Evolutionary conservation across 2,888 invertebrate genomes (phyloP).

Genomic region (Tachystola acroxantha): DNA sequence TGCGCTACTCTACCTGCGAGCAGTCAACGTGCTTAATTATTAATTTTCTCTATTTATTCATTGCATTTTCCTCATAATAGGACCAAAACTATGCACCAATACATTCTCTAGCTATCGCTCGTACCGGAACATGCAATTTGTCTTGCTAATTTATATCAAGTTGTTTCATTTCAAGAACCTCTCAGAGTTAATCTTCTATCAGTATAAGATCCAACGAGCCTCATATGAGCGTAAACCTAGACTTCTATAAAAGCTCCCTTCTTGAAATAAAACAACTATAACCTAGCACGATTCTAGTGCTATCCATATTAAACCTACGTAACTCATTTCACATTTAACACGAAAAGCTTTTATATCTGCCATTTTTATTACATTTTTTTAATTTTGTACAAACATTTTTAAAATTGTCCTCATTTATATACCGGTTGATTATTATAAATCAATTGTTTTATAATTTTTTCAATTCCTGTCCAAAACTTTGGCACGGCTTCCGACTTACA

Average conservation of each 20-base stretch:
- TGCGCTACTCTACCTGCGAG: slow-evolving; percentile 76
- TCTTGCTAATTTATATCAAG: not conserved
- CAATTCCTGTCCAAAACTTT: slow-evolving; percentile 55
- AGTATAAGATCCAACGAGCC: no score
- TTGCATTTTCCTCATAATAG: slow-evolving; percentile 23
- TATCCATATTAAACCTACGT: slow-evolving; percentile 8
- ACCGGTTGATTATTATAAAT: slow-evolving; percentile 26
- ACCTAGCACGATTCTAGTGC: not conserved
- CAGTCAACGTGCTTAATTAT: slow-evolving; percentile 67
- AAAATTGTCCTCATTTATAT: slow-evolving; percentile 26
- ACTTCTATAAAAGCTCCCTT: not conserved
- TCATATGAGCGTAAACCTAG: no score
- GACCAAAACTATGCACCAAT: slow-evolving; percentile 55
- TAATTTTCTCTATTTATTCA: slow-evolving; percentile 28
- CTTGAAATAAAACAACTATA: not conserved
- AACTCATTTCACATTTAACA: slow-evolving; percentile 19
- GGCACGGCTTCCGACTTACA: slow-evolving; percentile 24
- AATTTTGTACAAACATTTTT: slow-evolving; percentile 41
- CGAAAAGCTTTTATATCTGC: slow-evolving; percentile 23
- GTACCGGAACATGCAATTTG: slow-evolving; percentile 11
- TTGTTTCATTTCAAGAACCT: no score
- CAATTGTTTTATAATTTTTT: slow-evolving; percentile 28
- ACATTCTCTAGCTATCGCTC: slow-evolving; percentile 34
- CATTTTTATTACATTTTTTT: slow-evolving; percentile 30
- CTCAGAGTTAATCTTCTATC: no score